Conservation (phyloP, 2,888 invertebrate genomes). For the Pseudoips prasinana region DNA sequence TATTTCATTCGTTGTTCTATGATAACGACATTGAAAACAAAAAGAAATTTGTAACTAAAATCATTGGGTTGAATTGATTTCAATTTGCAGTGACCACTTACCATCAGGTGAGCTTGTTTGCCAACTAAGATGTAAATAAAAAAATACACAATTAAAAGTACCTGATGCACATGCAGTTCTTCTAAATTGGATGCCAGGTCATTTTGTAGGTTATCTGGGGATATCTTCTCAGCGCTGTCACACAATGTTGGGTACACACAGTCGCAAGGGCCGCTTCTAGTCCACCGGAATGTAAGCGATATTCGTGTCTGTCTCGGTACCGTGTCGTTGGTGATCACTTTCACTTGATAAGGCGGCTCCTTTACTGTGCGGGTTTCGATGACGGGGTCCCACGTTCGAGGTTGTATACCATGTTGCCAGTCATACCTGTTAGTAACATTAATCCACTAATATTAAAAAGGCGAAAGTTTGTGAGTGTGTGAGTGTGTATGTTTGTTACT, state of each 20-base stretch:
- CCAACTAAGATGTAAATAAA: too few relatives aligned
- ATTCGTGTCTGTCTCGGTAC: conserved; percentile 73
- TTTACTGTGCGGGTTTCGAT: conserved; percentile 61
- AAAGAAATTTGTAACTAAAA: too few relatives aligned
- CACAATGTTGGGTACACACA: conserved; percentile 86
- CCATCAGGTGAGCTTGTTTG: too few relatives aligned
- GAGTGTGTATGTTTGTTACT: too few relatives aligned
- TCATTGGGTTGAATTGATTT: too few relatives aligned
- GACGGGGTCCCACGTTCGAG: conserved; percentile 88
- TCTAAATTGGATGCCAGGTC: conserved; percentile 85
- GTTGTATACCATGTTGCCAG: conserved; percentile 94
- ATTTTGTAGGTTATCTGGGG: conserved; percentile 54
- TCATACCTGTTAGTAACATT: conserved; percentile 86
- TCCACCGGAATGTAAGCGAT: conserved; percentile 93
- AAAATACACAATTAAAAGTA: too few relatives aligned
- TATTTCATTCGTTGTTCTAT: too few relatives aligned
- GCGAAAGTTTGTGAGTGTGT: not conserved
- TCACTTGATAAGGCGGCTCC: conserved; percentile 15
- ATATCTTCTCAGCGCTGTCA: conserved; percentile 72
- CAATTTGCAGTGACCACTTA: too few relatives aligned
- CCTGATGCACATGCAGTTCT: conserved; percentile 89
- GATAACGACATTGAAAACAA: too few relatives aligned
- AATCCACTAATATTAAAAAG: too few relatives aligned
- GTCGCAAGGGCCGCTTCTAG: conserved; percentile 76
- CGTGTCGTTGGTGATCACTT: conserved; percentile 53